Percentiles rank a stretch among this genome's conserved stretches.
Evolutionary conservation across 2,113 vertebrate species (phyloP).

Genomic region (Limnothrissa miodon): DNA sequence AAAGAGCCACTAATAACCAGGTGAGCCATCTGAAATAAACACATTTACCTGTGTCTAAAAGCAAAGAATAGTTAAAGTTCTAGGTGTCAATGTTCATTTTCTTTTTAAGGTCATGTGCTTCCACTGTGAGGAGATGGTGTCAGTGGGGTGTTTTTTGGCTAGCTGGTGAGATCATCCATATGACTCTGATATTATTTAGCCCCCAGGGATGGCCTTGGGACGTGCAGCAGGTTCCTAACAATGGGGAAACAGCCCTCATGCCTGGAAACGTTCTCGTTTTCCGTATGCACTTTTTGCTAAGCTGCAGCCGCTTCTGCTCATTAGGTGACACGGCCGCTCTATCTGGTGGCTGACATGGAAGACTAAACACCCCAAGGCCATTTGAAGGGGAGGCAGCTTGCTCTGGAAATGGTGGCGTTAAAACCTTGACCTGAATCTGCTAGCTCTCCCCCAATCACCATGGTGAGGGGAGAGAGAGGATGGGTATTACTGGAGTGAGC

Average conservation of each 20-base stretch:
- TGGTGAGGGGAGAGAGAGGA: background rate
- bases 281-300: background rate
- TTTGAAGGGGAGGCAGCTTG: background rate
- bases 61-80: background rate
- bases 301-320: background rate
- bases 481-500: background rate
- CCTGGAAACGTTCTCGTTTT: background rate
- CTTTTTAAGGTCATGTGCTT: background rate
- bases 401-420: slow-evolving; percentile 2
- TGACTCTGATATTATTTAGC: background rate
- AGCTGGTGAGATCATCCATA: background rate
- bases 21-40: background rate
- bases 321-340: background rate
- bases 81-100: background rate
- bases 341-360: background rate
- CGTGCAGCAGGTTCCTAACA: background rate
- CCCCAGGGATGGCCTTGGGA: background rate
- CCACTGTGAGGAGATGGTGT: background rate
- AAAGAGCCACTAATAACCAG: no score
- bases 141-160: background rate
- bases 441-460: background rate
- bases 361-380: background rate
- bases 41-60: background rate
- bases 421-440: slow-evolving; percentile 19
- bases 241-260: background rate